Percentiles rank a stretch among this genome's conserved stretches.
Evolutionary conservation across 2,797 vertebrate genomes (phyloP).

Genomic region (Ataeniobius toweri): DNA sequence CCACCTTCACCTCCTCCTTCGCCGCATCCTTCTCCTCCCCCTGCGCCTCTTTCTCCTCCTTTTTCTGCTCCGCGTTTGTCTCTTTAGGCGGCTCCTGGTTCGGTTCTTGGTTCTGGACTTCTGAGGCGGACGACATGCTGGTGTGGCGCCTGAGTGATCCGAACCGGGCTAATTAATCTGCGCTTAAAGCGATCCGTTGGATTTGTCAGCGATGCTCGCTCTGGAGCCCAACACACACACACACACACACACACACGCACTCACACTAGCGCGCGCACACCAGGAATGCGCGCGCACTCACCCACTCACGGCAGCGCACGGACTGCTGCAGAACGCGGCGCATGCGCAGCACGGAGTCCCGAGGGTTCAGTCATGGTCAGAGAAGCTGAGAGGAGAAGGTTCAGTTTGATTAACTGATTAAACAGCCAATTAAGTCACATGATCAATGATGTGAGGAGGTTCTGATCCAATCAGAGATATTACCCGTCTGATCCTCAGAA

Average conservation of each 20-base stretch:
- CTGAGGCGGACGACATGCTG: conserved; percentile 44
- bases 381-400: not conserved
- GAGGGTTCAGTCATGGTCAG: conserved; percentile 7
- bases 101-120: conserved; percentile 16
- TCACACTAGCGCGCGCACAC: not conserved
- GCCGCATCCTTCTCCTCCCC: not conserved
- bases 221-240: not conserved
- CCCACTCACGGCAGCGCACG: not conserved
- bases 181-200: conserved; percentile 12
- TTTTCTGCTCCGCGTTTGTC: not conserved
- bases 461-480: not conserved
- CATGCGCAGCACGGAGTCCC: conserved; percentile 43
- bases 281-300: not conserved
- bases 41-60: not conserved
- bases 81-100: conserved; percentile 8
- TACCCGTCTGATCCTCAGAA: not conserved
- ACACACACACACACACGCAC: conserved; percentile 7
- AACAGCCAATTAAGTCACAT: not conserved
- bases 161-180: conserved; percentile 38
- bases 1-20: not conserved
- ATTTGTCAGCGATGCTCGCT: conserved; percentile 7
- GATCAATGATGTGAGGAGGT: not conserved
- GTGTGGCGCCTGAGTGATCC: conserved; percentile 2
- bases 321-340: conserved; percentile 44
- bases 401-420: not conserved